phyloP scores from a whole-genome alignment of 2,113 vertebrate genomes.

The Ptilonorhynchus violaceus region DNA sequence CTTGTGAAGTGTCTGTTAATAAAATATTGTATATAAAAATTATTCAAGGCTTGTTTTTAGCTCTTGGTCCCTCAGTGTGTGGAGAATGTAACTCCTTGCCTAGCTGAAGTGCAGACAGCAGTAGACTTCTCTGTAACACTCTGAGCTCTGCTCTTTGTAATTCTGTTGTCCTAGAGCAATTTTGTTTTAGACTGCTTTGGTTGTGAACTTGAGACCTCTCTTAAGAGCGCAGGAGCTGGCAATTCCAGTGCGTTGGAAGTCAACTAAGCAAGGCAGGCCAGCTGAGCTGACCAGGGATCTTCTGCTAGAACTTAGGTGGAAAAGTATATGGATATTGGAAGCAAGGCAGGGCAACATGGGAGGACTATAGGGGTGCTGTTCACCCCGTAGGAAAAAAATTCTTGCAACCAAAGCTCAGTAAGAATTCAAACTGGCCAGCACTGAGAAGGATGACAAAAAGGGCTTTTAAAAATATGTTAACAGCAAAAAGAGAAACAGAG shows the following conservation, averaged over 20 bases:
- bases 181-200: background rate
- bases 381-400: background rate
- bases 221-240: background rate
- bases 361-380: background rate
- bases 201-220: background rate
- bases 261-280: rapidly evolving
- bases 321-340: background rate
- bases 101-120: background rate
- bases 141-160: background rate
- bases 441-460: background rate
- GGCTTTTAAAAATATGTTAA: background rate
- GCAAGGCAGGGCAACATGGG: background rate
- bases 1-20: background rate
- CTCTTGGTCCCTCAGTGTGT: background rate
- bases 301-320: background rate
- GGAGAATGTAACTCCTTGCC: background rate
- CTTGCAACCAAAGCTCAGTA: background rate
- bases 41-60: background rate
- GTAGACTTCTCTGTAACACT: background rate
- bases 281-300: background rate
- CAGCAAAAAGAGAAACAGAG: background rate
- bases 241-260: background rate
- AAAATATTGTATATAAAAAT: background rate
- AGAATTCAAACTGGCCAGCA: background rate
- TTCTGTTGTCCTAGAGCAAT: background rate